Conservation (phyloP, 1,140 invertebrate species). For the Drosophila sulfurigaster region DNA sequence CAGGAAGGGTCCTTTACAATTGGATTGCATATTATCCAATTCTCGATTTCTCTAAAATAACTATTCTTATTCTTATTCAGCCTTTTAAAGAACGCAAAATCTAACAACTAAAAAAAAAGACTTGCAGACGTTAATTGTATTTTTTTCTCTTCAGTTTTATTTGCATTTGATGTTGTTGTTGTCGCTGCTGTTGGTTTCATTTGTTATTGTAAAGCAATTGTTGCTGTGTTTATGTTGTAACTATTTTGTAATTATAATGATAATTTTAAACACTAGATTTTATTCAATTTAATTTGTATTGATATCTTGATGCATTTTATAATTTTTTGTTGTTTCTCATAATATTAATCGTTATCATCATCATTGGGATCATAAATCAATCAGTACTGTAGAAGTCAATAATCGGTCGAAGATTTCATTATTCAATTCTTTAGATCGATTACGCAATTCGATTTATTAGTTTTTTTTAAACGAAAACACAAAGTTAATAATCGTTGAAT, state of each 20-base stretch:
- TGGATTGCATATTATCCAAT: background rate
- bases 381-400: slow-evolving; percentile 73
- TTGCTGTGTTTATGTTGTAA: slow-evolving; percentile 59
- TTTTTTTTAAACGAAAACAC: slow-evolving; percentile 40
- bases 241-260: slow-evolving; percentile 54
- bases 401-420: slow-evolving; percentile 33
- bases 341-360: slow-evolving; percentile 45
- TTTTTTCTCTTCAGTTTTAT: slow-evolving; percentile 60
- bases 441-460: slow-evolving; percentile 28
- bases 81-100: slow-evolving; percentile 13
- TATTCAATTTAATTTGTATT: slow-evolving; percentile 40
- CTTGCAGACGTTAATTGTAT: slow-evolving; percentile 22
- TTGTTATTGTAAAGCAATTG: slow-evolving; percentile 67
- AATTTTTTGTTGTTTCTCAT: slow-evolving; percentile 29
- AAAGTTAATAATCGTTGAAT: slow-evolving; percentile 33
- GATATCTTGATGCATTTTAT: slow-evolving; percentile 50
- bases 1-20: background rate
- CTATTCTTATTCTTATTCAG: background rate
- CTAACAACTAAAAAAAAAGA: background rate
- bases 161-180: slow-evolving; percentile 64
- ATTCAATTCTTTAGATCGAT: slow-evolving; percentile 22
- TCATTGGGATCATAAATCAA: slow-evolving; percentile 32
- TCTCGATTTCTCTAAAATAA: background rate
- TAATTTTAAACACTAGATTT: slow-evolving; percentile 71
- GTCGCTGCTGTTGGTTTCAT: slow-evolving; percentile 40